Base-by-base conservation (phyloP, 2,797 vertebrate genomes). In the Coreius guichenoti region DNA sequence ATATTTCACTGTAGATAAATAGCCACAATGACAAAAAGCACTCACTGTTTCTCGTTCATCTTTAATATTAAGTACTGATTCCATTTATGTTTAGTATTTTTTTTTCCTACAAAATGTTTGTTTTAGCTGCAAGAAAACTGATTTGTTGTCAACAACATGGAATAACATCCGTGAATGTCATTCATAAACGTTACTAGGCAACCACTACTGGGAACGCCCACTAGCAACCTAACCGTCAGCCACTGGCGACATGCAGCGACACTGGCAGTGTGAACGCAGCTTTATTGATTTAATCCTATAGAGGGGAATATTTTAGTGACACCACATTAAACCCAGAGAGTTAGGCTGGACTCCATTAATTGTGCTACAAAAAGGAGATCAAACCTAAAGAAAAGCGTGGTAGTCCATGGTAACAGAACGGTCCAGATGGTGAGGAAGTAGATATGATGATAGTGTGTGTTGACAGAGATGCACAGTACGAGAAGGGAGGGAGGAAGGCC, bases 391-490 rank as follows among this genome's bases (percentile, higher is more conserved):
- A 83, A 77, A 58, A 75, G 69, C 43, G 26, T 65, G 43, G 69
- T 36, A 80, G 51, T 63, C 72, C 61, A 54, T 83, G 81, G 69
- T 39, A 74, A 80, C 76, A 74, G 68, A 74, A 75, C 16, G 6
- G 70, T 68, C 80, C 83, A 77, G 47, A 77, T 87, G 83, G 76
- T 80, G 63, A 76, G 65, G 75, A 82, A 87, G 58, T 31, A 47
- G 72, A 79, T 69, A 82, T 79, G 85, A 82, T 79, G 65, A 83
- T 72, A 77, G 72, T 84, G 58, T 39, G 79, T 82, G 82, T 58
- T 79, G 85, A 81, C 86, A 86, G 47, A 72, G 72, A 72, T 82
- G 82, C 82, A 84, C 77, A 76, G 54, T 56, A 54, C 9, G 4
- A 47, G 39, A 69, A 69, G 87, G 67, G 81, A 85, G 79, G 36